Base-by-base conservation (phyloP, 2,797 vertebrate species). In the Nannoperca obscura region DNA sequence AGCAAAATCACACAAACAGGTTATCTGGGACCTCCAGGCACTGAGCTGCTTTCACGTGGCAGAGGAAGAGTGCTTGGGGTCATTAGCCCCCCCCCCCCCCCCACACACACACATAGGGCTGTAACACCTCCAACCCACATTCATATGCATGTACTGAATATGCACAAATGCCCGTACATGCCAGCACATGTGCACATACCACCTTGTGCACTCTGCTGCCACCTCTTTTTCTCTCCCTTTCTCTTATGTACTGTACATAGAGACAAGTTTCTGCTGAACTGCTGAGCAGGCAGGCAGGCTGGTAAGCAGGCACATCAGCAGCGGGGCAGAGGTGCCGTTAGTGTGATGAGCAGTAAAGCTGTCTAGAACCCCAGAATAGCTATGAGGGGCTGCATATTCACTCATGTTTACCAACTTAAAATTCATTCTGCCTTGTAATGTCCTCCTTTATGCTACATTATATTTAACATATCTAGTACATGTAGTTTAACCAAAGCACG, bases 1-100 rank as follows among this genome's bases (percentile, higher is more conserved):
- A 93, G 93, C 93, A 92, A 87, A 94, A 93, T 88, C 85, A 85
- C 88, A 91, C 91, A 89, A 91, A 93, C 92, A 89, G 91, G 93
- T 93, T 94, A 92, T 89, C 79, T 91, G 90, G 89, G 91, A 92
- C 91, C 91, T 90, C 73, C 63, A 84, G 90, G 87, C 89, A 66
- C 88, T 80, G 75, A 85, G 89, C 88, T 90, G 76, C 88, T 86
- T 85, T 81, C 73, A 83, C 82, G 60, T 82, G 78, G 79, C 64
- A 59, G 70, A 70, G 60, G 52, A 85, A 76, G 68, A 67, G 61
- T 50, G 80, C 64, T 78, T 0, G 67, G 83, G 70, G 86, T 92
- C 86, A 85, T 92, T 89, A 92, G 66, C 74, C 42, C 70, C 24
- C 24, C 24, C 24, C 24, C 24, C 24, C 24, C 24, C 24, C 24